Evolutionary conservation across 2,888 invertebrate genomes (phyloP).

Genomic region (Campaea margaritaria): DNA sequence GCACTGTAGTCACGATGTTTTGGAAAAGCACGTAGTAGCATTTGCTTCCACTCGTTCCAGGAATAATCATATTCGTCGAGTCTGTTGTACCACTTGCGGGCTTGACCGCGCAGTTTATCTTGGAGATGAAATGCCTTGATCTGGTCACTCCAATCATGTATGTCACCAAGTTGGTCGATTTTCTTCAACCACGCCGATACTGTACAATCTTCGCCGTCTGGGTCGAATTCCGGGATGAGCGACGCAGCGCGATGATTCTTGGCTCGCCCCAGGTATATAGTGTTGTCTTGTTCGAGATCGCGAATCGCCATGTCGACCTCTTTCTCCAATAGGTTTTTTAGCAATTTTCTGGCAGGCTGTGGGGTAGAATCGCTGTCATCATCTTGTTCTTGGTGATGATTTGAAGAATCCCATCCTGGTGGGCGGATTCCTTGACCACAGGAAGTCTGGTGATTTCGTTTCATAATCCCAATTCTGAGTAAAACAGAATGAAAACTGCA

Average conservation of each 20-base stretch:
- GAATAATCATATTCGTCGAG: constrained; percentile 44
- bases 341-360: too few species aligned
- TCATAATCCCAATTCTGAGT: too few species aligned
- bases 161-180: constrained; percentile 23
- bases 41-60: constrained; percentile 47
- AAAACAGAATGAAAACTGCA: too few species aligned
- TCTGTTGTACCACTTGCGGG: constrained; percentile 41
- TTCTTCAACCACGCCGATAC: constrained; percentile 11
- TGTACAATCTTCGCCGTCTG: constrained; percentile 19
- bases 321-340: too few species aligned
- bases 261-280: too few species aligned
- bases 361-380: too few species aligned
- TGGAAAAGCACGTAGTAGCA: constrained; percentile 45
- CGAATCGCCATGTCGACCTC: neutral
- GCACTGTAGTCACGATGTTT: constrained; percentile 41
- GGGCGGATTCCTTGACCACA: too few species aligned
- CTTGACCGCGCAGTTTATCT: constrained; percentile 45
- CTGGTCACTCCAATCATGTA: constrained; percentile 38
- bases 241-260: constrained; percentile 1
- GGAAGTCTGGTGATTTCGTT: too few species aligned
- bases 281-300: neutral
- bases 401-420: too few species aligned
- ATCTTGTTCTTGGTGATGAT: too few species aligned
- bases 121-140: constrained; percentile 41
- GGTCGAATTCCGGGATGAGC: constrained; percentile 15